Conservation (phyloP, 2,113 vertebrate species). For the Sander lucioperca region DNA sequence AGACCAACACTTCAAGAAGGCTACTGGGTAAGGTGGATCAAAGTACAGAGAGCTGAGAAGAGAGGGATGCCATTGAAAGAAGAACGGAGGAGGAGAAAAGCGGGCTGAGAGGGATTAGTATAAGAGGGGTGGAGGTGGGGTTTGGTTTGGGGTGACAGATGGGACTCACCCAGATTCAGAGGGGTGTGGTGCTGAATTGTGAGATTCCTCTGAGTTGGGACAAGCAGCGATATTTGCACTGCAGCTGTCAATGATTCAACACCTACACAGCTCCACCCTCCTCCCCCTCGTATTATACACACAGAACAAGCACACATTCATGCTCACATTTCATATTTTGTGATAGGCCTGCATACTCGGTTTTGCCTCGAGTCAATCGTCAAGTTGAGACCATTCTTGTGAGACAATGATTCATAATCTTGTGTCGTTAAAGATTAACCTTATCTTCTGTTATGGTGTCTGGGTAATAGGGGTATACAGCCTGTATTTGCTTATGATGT, state of each 20-base stretch:
- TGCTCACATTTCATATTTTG: constrained; percentile 50
- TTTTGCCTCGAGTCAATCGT: constrained; percentile 54
- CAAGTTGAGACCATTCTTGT: constrained; percentile 42
- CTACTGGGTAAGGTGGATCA: constrained; percentile 38
- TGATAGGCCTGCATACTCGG: background rate
- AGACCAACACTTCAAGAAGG: constrained; percentile 17
- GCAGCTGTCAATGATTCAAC: constrained; percentile 81
- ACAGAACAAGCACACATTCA: constrained; percentile 20
- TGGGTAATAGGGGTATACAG: constrained; percentile 3
- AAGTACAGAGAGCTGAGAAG: constrained; percentile 28
- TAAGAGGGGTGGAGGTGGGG: constrained; percentile 37
- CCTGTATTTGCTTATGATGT: constrained; percentile 61
- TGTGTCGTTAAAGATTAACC: constrained; percentile 81
- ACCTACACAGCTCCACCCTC: constrained; percentile 67
- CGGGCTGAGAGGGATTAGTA: constrained; percentile 23
- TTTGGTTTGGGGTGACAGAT: constrained; percentile 74
- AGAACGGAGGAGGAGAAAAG: constrained; percentile 18
- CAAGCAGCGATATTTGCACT: constrained; percentile 66
- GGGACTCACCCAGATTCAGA: constrained; percentile 67
- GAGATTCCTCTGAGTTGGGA: constrained; percentile 74
- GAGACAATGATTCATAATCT: constrained; percentile 58
- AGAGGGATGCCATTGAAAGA: background rate
- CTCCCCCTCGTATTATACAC: constrained; percentile 22
- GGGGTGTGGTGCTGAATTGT: constrained; percentile 74
- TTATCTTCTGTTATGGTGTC: constrained; percentile 43